phyloP scores from a whole-genome alignment of 2,113 vertebrate species.

The Falco punctatus region DNA sequence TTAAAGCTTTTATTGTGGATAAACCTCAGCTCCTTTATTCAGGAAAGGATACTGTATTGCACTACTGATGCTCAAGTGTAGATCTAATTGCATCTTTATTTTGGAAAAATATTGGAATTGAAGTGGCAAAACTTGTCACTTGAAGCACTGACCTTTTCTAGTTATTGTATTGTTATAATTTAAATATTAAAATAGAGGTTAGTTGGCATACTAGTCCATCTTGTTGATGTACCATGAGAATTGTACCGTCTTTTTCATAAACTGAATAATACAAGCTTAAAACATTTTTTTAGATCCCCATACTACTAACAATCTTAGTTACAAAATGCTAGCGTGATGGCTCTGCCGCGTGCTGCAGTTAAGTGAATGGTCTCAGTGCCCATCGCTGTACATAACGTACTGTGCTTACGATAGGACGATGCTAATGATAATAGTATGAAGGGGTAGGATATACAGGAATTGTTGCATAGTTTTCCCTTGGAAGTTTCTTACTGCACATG shows the following conservation, averaged over 20 bases:
- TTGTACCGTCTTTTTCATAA: slow-evolving; percentile 45
- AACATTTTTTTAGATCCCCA: neutral
- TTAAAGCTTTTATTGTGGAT: slow-evolving; percentile 79
- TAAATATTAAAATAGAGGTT: slow-evolving; percentile 79
- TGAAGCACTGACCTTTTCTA: slow-evolving; percentile 78
- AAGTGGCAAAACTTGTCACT: slow-evolving; percentile 68
- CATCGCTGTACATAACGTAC: slow-evolving; percentile 9
- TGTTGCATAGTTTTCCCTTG: neutral
- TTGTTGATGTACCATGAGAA: slow-evolving; percentile 67
- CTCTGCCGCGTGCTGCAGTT: neutral
- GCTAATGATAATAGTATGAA: slow-evolving; percentile 13
- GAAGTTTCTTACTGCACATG: neutral
- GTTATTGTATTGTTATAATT: slow-evolving; percentile 78
- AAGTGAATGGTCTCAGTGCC: neutral
- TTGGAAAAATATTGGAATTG: slow-evolving; percentile 71
- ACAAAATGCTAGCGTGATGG: neutral
- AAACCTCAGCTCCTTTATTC: slow-evolving; percentile 77
- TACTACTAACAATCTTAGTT: slow-evolving; percentile 13
- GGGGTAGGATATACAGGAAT: neutral
- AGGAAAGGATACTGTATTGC: slow-evolving; percentile 77
- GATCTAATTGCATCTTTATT: slow-evolving; percentile 75
- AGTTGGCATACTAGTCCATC: slow-evolving; percentile 67
- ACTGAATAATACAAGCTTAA: slow-evolving; percentile 17
- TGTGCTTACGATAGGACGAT: slow-evolving; percentile 25
- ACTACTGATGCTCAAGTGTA: slow-evolving; percentile 76